phyloP scores from a whole-genome alignment of 2,113 vertebrate species.

The Nycticebus coucang region DNA sequence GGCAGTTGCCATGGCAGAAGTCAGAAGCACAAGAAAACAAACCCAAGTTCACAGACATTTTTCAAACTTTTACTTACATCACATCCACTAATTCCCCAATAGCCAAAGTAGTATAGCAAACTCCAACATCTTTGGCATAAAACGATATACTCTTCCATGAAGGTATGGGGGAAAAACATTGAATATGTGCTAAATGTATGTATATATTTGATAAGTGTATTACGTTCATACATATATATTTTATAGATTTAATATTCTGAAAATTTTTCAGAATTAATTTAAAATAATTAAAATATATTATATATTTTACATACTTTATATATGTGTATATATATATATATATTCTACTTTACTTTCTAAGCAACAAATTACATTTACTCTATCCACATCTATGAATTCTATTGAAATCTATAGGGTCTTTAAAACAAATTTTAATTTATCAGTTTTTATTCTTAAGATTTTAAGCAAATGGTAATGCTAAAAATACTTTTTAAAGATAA shows the following conservation, averaged over 20 bases:
- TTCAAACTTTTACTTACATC: not conserved
- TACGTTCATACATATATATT: too few relatives aligned
- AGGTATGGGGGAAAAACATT: not conserved
- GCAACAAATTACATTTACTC: not conserved
- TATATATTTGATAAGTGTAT: too few relatives aligned
- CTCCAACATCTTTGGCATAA: not conserved
- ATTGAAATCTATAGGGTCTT: not conserved
- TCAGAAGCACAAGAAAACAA: not conserved
- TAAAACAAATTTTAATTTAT: not conserved
- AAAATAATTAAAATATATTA: too few relatives aligned
- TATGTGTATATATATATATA: too few relatives aligned
- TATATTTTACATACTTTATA: too few relatives aligned
- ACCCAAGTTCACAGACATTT: not conserved
- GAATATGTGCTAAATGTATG: not conserved
- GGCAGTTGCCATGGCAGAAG: not conserved
- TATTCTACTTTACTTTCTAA: not conserved
- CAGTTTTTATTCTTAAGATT: not conserved
- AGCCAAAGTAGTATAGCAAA: not conserved
- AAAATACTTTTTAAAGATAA: not conserved
- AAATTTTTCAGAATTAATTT: too few relatives aligned
- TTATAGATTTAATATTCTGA: too few relatives aligned
- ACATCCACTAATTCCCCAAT: not conserved
- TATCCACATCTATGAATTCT: not conserved
- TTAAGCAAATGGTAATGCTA: not conserved
- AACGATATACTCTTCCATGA: not conserved